phyloP scores from a whole-genome alignment of 2,888 invertebrate species.

The Drosophila monieri region DNA sequence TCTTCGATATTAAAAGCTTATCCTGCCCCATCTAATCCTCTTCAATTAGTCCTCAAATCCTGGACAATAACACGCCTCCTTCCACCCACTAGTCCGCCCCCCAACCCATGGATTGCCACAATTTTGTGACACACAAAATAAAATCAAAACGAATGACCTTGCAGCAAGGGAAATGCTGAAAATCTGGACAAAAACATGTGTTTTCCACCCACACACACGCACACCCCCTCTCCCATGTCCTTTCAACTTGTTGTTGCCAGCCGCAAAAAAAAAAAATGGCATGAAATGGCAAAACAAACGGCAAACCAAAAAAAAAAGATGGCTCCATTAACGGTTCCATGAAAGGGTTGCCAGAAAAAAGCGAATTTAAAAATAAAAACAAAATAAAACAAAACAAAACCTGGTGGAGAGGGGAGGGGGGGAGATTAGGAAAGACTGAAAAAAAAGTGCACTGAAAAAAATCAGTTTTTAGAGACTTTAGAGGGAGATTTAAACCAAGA shows the following conservation, averaged over 20 bases:
- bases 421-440: constrained; percentile 9
- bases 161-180: constrained; percentile 71
- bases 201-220: constrained; percentile 33
- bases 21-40: neutral
- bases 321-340: constrained; percentile 5
- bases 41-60: neutral
- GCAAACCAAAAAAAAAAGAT: neutral
- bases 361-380: constrained; percentile 36
- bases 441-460: neutral
- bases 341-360: constrained; percentile 13
- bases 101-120: constrained; percentile 14
- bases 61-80: neutral
- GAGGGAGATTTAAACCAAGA: too few relatives aligned
- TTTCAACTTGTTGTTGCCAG: constrained; percentile 68
- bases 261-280: constrained; percentile 25
- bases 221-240: constrained; percentile 23
- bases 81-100: neutral
- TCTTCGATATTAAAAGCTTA: neutral
- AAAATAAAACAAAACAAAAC: constrained; percentile 13
- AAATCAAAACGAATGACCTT: constrained; percentile 82
- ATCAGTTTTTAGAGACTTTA: too few relatives aligned
- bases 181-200: constrained; percentile 60
- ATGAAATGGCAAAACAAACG: constrained; percentile 7
- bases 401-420: neutral
- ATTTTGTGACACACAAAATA: constrained; percentile 74